Conservation (phyloP, 2,888 invertebrate genomes). For the Limnephilus rhombicus region DNA sequence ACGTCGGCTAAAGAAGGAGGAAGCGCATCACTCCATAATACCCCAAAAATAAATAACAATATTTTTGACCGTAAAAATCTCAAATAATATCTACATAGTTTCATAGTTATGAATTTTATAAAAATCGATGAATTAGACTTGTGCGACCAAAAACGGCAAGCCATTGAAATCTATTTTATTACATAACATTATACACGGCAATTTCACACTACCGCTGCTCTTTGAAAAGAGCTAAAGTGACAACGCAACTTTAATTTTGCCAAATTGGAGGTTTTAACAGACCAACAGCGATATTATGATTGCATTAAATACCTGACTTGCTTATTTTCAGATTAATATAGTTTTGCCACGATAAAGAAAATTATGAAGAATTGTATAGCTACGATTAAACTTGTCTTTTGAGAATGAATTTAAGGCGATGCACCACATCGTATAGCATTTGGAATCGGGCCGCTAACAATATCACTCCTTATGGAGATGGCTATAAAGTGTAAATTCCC, state of each 20-base stretch:
- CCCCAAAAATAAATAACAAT: too few relatives aligned
- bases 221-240: neutral
- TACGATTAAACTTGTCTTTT: too few relatives aligned
- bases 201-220: neutral
- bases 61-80: too few relatives aligned
- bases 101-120: neutral
- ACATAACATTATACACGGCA: neutral
- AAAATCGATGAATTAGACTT: neutral
- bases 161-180: neutral
- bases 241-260: neutral
- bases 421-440: too few relatives aligned
- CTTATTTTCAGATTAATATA: neutral
- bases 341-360: neutral
- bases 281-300: neutral
- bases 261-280: neutral
- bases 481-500: too few relatives aligned
- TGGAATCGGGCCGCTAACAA: too few relatives aligned
- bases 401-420: too few relatives aligned
- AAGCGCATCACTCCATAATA: too few relatives aligned
- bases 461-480: neutral
- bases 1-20: too few relatives aligned
- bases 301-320: neutral
- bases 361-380: neutral
- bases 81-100: too few relatives aligned
- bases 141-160: neutral